Evolutionary conservation across 2,113 vertebrate species (phyloP), one percentile per base, ranked within the genome.

Genomic region (Trichomycterus rosablanca): DNA sequence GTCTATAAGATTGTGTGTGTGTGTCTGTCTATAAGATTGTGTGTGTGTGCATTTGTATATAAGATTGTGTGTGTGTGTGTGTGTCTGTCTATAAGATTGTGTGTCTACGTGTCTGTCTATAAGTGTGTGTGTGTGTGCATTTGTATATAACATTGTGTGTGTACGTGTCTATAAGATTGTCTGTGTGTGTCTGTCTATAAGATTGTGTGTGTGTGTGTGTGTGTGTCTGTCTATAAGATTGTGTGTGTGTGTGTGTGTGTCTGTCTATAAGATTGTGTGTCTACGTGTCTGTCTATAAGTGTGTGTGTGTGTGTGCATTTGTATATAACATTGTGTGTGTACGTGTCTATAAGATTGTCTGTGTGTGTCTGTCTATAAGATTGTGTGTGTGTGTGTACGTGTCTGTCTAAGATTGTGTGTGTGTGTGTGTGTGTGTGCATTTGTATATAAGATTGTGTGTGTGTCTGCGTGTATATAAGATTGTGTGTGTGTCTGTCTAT

Each of bases 311-410:
- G 44, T 28, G 24, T 28, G 12, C 24, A 16, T 53, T 15, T 35
- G 44, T 48, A 18, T 39, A 48, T 48, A 7, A 37, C 19, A 48
- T 8, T 46, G 18, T 56, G 34, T 59, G 16, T 22, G 40, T 35
- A 23, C 34, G 50, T 32, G 46, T n/a, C n/a, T n/a, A n/a, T n/a
- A n/a, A n/a, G n/a, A n/a, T n/a, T 59, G 26, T 60, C 22, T 23
- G 65, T 39, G n/a, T 63, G 59, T 80, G 77, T 78, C 73, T 74
- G 76, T n/a, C n/a, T n/a, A n/a, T n/a, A n/a, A n/a, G n/a, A n/a
- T n/a, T n/a, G 63, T 78, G 73, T 68, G 19, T 39, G 16, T 34
- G 26, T 26, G 37, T 51, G 37, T 34, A 40, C 22, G 42, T 62
- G 50, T 35, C 30, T 48, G 28, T 39, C 46, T 48, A 7, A 37